Evolutionary conservation across 2,797 vertebrate genomes (phyloP).

Genomic region (Rhodeus uyekii): DNA sequence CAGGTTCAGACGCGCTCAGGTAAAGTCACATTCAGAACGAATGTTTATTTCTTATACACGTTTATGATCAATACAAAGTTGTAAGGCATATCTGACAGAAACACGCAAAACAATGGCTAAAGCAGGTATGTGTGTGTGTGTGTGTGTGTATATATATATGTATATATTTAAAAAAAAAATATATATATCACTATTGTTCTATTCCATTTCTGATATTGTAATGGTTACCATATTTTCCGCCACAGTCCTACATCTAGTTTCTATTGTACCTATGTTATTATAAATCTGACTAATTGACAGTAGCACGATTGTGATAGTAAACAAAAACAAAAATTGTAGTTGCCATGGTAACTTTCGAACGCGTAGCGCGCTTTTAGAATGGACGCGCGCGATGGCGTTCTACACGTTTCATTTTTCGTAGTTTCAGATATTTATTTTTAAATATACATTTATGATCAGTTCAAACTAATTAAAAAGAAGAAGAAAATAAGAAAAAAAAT

Average conservation of each 20-base stretch:
- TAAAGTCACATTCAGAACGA: neutral
- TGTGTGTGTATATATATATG: no score
- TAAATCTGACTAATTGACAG: neutral
- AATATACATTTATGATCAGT: neutral
- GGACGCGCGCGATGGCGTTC: neutral
- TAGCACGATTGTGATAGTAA: neutral
- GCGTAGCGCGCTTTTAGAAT: neutral
- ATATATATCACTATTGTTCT: neutral
- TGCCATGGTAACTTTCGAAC: neutral
- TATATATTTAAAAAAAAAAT: no score
- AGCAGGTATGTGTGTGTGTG: no score
- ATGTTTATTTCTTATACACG: neutral
- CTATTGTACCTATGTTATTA: neutral
- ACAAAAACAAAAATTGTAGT: neutral
- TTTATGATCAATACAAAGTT: neutral
- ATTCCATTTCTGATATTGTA: neutral
- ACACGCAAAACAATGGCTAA: no score
- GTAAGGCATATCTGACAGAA: neutral
- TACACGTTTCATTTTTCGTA: neutral
- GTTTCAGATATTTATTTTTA: neutral
- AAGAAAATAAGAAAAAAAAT: no score
- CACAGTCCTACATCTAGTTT: no score
- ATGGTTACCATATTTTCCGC: neutral
- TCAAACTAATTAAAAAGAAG: no score
- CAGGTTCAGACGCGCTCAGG: constrained; percentile 6